Evolutionary conservation across 2,888 invertebrate species (phyloP).

Genomic region (Platycheirus rosarum): DNA sequence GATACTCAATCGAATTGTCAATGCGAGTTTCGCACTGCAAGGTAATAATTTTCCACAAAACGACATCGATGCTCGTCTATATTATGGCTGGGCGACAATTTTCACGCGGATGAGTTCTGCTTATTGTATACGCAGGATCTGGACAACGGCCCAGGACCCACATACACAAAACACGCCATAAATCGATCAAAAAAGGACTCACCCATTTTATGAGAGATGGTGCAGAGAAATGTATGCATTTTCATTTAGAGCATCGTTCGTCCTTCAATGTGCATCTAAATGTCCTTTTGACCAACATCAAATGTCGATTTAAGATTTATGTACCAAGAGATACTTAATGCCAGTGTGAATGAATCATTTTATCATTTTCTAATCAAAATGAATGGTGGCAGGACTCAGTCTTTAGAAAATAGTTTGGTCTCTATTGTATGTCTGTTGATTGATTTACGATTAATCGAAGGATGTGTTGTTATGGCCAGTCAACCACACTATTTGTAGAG

Average conservation of each 20-base stretch:
- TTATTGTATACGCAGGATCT: slow-evolving; percentile 30
- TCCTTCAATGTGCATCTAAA: slow-evolving; percentile 14
- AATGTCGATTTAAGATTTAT: slow-evolving; percentile 59
- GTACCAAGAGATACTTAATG: slow-evolving; percentile 47
- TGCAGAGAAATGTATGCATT: slow-evolving; percentile 64
- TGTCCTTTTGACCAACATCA: slow-evolving; percentile 32
- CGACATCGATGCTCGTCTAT: slow-evolving; percentile 23
- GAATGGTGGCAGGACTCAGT: slow-evolving; percentile 57
- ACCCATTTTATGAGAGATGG: slow-evolving; percentile 56
- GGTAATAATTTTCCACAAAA: slow-evolving; percentile 61
- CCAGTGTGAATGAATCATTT: slow-evolving; percentile 50
- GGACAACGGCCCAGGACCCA: background rate
- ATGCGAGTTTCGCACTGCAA: slow-evolving; percentile 13
- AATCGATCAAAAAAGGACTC: slow-evolving; percentile 65
- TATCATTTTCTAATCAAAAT: slow-evolving; percentile 70
- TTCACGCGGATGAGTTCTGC: slow-evolving; percentile 59
- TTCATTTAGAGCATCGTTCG: background rate
- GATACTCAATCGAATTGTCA: slow-evolving; percentile 42
- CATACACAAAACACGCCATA: slow-evolving; percentile 42
- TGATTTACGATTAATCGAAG: slow-evolving; percentile 67
- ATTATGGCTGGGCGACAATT: slow-evolving; percentile 49
- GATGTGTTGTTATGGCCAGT: slow-evolving; percentile 20
- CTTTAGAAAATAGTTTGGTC: slow-evolving; percentile 26
- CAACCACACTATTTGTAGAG: slow-evolving; percentile 12
- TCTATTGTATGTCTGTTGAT: slow-evolving; percentile 62